Evolutionary conservation across 2,797 vertebrate genomes (phyloP), one percentile per base, ranked within the genome.

Genomic region (Gymnoscopelus microlampas): DNA sequence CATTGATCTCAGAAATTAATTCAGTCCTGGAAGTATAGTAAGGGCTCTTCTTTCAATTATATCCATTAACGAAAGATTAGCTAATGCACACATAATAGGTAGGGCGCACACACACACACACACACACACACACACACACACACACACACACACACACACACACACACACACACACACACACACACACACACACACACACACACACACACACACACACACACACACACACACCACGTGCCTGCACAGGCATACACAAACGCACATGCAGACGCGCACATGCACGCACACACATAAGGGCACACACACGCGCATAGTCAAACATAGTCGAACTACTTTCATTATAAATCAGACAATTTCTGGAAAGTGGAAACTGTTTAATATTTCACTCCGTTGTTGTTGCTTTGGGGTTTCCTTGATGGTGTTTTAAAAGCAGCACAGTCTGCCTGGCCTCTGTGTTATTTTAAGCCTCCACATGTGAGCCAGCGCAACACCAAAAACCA

Each of bases 381-480:
- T 44, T 44, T 44, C 39, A 44, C 60, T 71, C 7, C 66, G 70
- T 59, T 78, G 84, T 73, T 77, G 74, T 74, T 82, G 79, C 85
- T 60, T 54, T 44, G 79, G 70, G 85, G 74, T 76, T 91, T 86
- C 62, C 89, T 77, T 78, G 61, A 49, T 70, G 69, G 60, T 35
- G 51, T 54, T 67, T 79, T 68, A 67, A 53, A 68, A 13, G 48
- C 26, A 69, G 72, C 79, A 83, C 64, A 57, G 15, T 63, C 63
- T 59, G 66, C 74, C 9, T 44, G 75, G 47, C 75, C 78, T 71
- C 44, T 66, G 68, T 58, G 73, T 82, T 84, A 93, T 94, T 94
- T 88, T 75, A 69, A 88, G 85, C 73, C 72, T 70, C 2, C 64
- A 77, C 69, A 61, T 76, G 73, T 74, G 64, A 63, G 72, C 82